Evolutionary conservation across 2,797 vertebrate species (phyloP).

Genomic region (Catamblyrhynchus diadema): DNA sequence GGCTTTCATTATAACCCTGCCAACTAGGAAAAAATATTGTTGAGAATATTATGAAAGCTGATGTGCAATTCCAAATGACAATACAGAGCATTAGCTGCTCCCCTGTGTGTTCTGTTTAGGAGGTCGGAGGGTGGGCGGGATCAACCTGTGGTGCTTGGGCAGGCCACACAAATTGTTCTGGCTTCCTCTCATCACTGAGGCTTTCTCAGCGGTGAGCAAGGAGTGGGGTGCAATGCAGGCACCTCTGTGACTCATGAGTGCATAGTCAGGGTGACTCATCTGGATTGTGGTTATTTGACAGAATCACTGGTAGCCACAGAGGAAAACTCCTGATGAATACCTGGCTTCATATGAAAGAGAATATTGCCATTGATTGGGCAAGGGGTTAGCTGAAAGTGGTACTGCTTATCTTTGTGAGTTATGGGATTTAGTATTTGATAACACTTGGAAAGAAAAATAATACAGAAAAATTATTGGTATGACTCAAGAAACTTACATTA

Average conservation of each 20-base stretch:
- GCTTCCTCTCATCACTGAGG: background rate
- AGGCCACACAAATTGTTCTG: background rate
- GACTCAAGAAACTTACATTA: background rate
- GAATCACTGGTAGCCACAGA: background rate
- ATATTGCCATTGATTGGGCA: background rate
- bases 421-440: background rate
- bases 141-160: background rate
- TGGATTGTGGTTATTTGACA: background rate
- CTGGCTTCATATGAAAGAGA: background rate
- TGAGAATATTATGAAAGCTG: background rate
- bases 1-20: background rate
- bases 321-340: background rate
- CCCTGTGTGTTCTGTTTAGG: background rate
- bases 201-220: background rate
- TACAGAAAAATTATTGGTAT: background rate
- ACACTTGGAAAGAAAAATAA: background rate
- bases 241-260: background rate
- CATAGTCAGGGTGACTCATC: background rate
- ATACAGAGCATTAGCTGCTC: background rate
- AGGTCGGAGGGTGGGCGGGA: background rate
- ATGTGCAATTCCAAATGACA: background rate
- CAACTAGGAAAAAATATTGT: background rate
- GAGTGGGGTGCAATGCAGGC: background rate
- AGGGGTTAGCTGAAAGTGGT: background rate
- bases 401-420: background rate